These are phyloP conservation scores for Biston betularia DNA, from an alignment of 2,888 invertebrate species.

Conservation along the genomic window DNA sequence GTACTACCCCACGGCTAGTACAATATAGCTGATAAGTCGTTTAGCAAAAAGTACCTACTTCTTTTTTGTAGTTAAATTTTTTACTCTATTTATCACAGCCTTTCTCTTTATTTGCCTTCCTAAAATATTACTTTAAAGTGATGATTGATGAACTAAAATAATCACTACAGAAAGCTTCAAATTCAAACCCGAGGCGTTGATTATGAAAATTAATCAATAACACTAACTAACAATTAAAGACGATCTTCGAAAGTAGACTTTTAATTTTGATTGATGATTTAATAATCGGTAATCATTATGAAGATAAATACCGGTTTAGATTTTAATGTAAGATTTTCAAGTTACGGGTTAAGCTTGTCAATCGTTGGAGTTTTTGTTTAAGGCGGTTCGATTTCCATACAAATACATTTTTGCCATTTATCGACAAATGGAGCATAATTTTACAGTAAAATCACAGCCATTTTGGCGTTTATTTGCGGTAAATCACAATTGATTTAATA, in stretches of 20 bases:
- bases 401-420: no score
- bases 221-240: conserved; percentile 58
- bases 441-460: no score
- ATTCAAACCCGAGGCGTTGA: conserved; percentile 26
- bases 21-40: no score
- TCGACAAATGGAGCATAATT: no score
- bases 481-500: no score
- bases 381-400: no score
- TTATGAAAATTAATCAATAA: conserved; percentile 60
- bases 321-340: conserved; percentile 42
- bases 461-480: no score
- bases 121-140: conserved; percentile 12
- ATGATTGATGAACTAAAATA: conserved; percentile 27
- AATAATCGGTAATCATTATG: conserved; percentile 64
- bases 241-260: conserved; percentile 45
- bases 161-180: conserved; percentile 16
- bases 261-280: conserved; percentile 72
- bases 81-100: not conserved
- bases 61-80: no score
- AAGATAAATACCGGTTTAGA: conserved; percentile 51
- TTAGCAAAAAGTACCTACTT: no score
- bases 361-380: conserved; percentile 6
- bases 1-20: no score
- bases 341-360: conserved; percentile 40
- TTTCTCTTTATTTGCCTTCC: conserved; percentile 8